Conservation (phyloP, 1,140 invertebrate genomes). For the Linepithema humile region DNA sequence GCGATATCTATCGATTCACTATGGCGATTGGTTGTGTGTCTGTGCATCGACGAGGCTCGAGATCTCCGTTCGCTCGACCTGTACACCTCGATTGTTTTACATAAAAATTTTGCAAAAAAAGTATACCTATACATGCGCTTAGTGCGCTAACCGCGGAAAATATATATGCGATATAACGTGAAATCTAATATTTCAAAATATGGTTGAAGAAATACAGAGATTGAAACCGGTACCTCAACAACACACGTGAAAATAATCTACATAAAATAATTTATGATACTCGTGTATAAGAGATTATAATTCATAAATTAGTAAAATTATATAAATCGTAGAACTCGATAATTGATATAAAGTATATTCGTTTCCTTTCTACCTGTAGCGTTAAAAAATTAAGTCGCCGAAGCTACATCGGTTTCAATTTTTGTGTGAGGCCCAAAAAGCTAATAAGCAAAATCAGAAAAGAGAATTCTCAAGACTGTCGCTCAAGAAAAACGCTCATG, state of each 20-base stretch:
- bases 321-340: background rate
- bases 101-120: background rate
- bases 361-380: background rate
- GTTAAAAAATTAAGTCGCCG: background rate
- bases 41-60: background rate
- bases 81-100: conserved; percentile 43
- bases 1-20: background rate
- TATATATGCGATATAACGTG: background rate
- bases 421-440: background rate
- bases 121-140: background rate
- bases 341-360: background rate
- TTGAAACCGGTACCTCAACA: background rate
- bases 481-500: background rate
- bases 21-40: background rate
- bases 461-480: background rate
- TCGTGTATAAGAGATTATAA: background rate
- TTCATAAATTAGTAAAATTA: background rate
- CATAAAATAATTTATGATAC: background rate
- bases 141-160: background rate
- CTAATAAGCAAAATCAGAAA: background rate
- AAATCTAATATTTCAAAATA: background rate
- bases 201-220: background rate
- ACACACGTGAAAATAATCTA: background rate
- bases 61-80: conserved; percentile 61
- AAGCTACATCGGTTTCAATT: conserved; percentile 10